Conservation (phyloP, 2,888 invertebrate species). For the Acrocyrtus sp. region DNA sequence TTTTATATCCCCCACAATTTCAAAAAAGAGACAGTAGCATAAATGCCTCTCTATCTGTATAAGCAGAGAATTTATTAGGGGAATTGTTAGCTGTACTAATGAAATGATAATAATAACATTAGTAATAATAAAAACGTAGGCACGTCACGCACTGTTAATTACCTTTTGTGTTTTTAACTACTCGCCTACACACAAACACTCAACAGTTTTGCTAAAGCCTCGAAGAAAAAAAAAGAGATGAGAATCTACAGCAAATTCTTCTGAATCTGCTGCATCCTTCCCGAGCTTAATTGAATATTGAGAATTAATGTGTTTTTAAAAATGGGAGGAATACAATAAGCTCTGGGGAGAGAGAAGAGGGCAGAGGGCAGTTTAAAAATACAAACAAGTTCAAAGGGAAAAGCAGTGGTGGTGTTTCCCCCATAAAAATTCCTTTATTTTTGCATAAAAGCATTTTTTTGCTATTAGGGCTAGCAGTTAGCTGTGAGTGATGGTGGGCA, state of each 20-base stretch:
- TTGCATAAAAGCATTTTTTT: no score
- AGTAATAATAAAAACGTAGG: conserved; percentile 23
- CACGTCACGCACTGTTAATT: conserved; percentile 47
- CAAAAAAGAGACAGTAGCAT: no score
- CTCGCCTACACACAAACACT: background rate
- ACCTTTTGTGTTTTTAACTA: conserved; percentile 20
- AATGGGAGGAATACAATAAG: background rate
- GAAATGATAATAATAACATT: conserved; percentile 22
- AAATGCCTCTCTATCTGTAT: no score
- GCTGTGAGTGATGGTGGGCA: no score
- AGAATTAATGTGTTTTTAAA: background rate
- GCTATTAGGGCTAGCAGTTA: no score
- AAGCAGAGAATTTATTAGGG: no score
- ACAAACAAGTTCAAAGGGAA: background rate
- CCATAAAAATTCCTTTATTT: no score
- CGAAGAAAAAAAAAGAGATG: background rate
- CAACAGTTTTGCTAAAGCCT: background rate
- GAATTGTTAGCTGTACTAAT: no score
- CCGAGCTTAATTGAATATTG: background rate
- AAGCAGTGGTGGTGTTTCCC: no score
- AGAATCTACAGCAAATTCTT: background rate
- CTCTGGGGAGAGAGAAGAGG: background rate
- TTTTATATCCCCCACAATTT: no score
- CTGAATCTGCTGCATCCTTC: background rate
- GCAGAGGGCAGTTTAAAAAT: background rate